Conservation (phyloP, 2,113 vertebrate species). For the Passer domesticus region DNA sequence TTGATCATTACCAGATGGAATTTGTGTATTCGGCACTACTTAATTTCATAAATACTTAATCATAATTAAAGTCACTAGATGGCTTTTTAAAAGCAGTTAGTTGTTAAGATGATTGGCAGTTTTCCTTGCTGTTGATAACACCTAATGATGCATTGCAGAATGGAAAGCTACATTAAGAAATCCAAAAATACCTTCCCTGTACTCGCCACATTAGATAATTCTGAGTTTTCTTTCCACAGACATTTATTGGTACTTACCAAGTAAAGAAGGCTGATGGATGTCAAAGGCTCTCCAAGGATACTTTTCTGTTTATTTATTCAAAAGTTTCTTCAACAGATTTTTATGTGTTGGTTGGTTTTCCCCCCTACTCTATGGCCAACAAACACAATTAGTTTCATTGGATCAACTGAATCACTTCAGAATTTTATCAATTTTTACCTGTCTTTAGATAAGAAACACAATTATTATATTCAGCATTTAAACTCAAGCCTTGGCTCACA, state of each 20-base stretch:
- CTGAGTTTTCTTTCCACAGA: slow-evolving; percentile 4
- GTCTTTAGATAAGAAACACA: neutral
- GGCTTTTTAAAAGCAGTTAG: slow-evolving; percentile 69
- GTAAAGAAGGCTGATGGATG: slow-evolving; percentile 41
- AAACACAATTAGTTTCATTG: neutral
- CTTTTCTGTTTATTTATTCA: neutral
- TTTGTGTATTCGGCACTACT: slow-evolving; percentile 56
- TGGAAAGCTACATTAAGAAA: slow-evolving; percentile 60
- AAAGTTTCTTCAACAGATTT: neutral
- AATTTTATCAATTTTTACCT: neutral
- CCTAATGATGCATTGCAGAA: slow-evolving; percentile 66
- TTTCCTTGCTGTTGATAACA: slow-evolving; percentile 71
- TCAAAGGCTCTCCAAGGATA: slow-evolving; percentile 10
- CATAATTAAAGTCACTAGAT: slow-evolving; percentile 72
- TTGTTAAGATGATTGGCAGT: slow-evolving; percentile 74
- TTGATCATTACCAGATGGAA: slow-evolving; percentile 59
- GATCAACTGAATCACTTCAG: neutral
- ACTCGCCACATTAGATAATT: slow-evolving; percentile 31
- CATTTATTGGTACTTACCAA: slow-evolving; percentile 21
- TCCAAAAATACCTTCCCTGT: slow-evolving; percentile 58
- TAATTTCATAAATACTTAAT: slow-evolving; percentile 73
- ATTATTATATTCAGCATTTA: neutral
- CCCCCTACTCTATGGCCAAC: neutral
- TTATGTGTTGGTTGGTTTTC: neutral
- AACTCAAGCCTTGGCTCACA: neutral